Evolutionary conservation across 2,113 vertebrate genomes (phyloP).

Genomic region (Eclectus roratus): DNA sequence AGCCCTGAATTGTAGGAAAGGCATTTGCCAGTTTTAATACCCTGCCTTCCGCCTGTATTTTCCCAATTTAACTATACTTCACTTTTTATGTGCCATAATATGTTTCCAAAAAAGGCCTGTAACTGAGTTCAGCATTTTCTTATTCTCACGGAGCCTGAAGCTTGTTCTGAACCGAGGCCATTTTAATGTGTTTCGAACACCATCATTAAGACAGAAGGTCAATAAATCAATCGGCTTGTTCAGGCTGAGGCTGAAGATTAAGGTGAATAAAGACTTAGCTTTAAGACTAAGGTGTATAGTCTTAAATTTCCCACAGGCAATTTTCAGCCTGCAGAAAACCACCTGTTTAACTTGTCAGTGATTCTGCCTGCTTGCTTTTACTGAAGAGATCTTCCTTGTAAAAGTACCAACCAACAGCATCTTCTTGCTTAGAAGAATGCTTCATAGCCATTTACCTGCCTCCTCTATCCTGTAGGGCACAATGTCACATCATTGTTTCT

Average conservation of each 20-base stretch:
- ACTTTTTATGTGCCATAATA: background rate
- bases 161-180: background rate
- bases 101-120: background rate
- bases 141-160: background rate
- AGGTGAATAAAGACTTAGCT: no score
- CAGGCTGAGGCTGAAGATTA: background rate
- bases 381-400: background rate
- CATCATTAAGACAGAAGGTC: background rate
- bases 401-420: background rate
- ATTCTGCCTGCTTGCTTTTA: background rate
- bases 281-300: background rate
- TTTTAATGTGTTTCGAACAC: background rate
- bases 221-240: background rate
- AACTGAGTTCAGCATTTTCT: background rate
- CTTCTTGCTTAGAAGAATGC: background rate
- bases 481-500: rapidly evolving
- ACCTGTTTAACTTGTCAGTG: background rate
- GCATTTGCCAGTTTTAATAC: background rate
- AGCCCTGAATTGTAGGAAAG: background rate
- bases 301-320: background rate
- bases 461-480: background rate
- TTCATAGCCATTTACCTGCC: background rate
- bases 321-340: slow-evolving; percentile 18
- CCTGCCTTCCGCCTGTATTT: background rate
- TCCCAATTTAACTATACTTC: background rate